These are phyloP conservation scores for Diachasmimorpha longicaudata DNA, from an alignment of 1,140 invertebrate species.

Conservation along the genomic window DNA sequence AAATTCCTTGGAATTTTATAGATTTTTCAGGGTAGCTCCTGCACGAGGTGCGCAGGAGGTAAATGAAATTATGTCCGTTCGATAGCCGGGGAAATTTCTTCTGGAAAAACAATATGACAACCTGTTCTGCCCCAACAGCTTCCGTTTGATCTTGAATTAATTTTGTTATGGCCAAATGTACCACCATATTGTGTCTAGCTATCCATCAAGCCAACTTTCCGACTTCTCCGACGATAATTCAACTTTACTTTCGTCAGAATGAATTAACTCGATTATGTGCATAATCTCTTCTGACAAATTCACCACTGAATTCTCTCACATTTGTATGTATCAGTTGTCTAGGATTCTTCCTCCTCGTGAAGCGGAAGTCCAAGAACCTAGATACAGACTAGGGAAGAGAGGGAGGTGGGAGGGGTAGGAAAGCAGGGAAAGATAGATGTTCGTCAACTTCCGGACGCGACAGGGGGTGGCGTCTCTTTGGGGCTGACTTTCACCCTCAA, in stretches of 20 bases:
- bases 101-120: not conserved
- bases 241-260: not conserved
- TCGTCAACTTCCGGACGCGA: constrained; percentile 28
- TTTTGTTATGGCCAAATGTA: not conserved
- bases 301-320: not conserved
- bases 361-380: constrained; percentile 16
- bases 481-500: constrained; percentile 19
- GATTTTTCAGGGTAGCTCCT: not conserved
- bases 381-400: not conserved
- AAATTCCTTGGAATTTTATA: too few species aligned
- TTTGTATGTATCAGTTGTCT: not conserved
- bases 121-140: not conserved
- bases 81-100: not conserved
- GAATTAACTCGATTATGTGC: not conserved
- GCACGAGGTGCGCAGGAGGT: too few species aligned
- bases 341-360: not conserved
- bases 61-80: too few species aligned
- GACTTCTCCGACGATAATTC: not conserved
- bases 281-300: not conserved
- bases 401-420: not conserved
- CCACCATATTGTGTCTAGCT: too few species aligned
- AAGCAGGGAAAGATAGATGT: constrained; percentile 25
- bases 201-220: too few species aligned
- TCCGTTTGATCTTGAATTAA: not conserved
- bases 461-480: constrained; percentile 26